Percentiles rank a stretch among this genome's conserved stretches.
Evolutionary conservation across 1,140 invertebrate species (phyloP).

Genomic region (Metaphire vulgaris): DNA sequence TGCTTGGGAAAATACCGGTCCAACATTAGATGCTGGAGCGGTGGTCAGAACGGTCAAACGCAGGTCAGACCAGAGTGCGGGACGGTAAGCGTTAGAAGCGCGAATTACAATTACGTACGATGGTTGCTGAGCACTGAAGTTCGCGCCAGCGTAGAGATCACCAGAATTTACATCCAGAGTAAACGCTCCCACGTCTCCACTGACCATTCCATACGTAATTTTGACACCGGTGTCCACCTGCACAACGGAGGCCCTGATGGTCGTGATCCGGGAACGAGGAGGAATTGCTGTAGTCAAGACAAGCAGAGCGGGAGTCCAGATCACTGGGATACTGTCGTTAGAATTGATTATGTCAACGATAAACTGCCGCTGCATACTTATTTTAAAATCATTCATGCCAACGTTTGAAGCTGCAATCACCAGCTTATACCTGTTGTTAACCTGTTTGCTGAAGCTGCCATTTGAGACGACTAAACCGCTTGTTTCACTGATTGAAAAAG

Average conservation of each 20-base stretch:
- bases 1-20: neutral
- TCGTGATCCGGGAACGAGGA: neutral
- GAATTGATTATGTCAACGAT: neutral
- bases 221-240: neutral
- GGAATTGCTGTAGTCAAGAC: neutral
- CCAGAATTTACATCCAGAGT: neutral
- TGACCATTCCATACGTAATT: neutral
- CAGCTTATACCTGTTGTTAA: neutral
- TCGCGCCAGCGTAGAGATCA: neutral
- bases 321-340: neutral
- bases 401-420: neutral
- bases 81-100: neutral
- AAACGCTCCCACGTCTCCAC: neutral
- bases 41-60: neutral
- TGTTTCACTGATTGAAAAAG: neutral
- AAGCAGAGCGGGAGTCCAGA: neutral
- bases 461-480: neutral
- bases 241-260: neutral
- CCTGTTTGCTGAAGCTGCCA: neutral
- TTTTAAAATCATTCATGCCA: neutral
- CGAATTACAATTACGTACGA: neutral
- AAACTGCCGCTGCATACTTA: neutral
- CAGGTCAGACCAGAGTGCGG: neutral
- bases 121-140: neutral
- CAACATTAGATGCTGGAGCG: neutral